phyloP scores from a whole-genome alignment of 2,888 invertebrate genomes.

The Spisula solida region DNA sequence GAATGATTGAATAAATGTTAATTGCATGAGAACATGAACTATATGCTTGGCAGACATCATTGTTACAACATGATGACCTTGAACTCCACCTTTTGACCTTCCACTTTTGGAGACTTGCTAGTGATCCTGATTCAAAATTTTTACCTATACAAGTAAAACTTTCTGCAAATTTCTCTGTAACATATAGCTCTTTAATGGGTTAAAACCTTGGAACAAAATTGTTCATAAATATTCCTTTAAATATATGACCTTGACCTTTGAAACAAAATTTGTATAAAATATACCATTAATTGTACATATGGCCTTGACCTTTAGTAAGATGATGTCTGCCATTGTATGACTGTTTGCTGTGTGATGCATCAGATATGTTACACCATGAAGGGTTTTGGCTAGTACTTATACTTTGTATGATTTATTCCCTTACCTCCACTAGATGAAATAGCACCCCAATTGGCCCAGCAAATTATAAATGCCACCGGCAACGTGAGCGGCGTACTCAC shows the following conservation, averaged over 20 bases:
- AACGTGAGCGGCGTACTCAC: conserved; percentile 81
- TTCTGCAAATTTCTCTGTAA: too few relatives aligned
- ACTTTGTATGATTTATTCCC: conserved; percentile 48
- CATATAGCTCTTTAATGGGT: too few relatives aligned
- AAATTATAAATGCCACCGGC: conserved; percentile 76
- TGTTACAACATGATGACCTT: not conserved
- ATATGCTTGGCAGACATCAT: conserved; percentile 7
- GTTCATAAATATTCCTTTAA: too few relatives aligned
- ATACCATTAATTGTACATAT: not conserved
- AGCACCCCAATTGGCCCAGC: conserved; percentile 77
- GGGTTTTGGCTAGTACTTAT: conserved; percentile 49
- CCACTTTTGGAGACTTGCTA: not conserved
- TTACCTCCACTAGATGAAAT: conserved; percentile 75
- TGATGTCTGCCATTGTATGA: conserved; percentile 14
- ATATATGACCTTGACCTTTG: too few relatives aligned
- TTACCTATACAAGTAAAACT: too few relatives aligned
- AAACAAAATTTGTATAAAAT: too few relatives aligned
- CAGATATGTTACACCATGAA: not conserved
- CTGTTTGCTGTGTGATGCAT: conserved; percentile 48
- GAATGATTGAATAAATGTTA: conserved; percentile 46
- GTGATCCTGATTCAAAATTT: too few relatives aligned
- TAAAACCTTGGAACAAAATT: too few relatives aligned
- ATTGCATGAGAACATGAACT: conserved; percentile 40
- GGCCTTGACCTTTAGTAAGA: not conserved
- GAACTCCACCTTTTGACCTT: not conserved